A percentile compares a stretch with the other conserved stretches of the same genome.
These are phyloP conservation scores for Phrixothrix hirtus DNA, from an alignment of 2,888 invertebrate genomes.

Conservation along the genomic window DNA sequence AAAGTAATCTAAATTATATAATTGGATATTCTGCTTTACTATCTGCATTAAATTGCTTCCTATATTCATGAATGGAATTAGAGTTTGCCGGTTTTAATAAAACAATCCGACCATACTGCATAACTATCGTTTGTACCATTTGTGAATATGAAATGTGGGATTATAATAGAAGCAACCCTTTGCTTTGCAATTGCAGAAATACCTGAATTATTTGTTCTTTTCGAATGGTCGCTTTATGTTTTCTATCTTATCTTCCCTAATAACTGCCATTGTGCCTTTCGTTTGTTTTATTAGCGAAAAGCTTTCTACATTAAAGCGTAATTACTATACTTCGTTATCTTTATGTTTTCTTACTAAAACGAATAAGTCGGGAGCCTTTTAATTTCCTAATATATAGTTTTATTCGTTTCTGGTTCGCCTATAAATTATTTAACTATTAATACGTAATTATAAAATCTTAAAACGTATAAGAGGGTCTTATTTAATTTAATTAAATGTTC, in stretches of 20 bases:
- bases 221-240: slow-evolving; percentile 11
- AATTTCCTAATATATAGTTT: slow-evolving; percentile 9
- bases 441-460: too few species aligned
- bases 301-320: slow-evolving; percentile 33
- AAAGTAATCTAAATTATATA: slow-evolving; percentile 4
- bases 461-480: too few species aligned
- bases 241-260: slow-evolving; percentile 24
- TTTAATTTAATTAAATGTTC: background rate
- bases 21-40: slow-evolving; percentile 2
- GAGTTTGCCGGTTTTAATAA: background rate
- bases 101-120: slow-evolving; percentile 1
- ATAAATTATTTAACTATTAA: too few species aligned
- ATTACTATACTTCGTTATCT: slow-evolving; percentile 33
- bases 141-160: slow-evolving; percentile 7
- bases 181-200: slow-evolving; percentile 2
- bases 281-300: slow-evolving; percentile 33
- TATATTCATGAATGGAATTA: background rate
- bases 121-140: slow-evolving; percentile 1
- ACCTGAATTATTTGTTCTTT: slow-evolving; percentile 30
- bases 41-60: background rate
- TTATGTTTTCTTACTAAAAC: slow-evolving; percentile 17
- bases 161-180: too few species aligned
- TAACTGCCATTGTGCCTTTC: slow-evolving; percentile 24
- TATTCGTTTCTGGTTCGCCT: too few species aligned
- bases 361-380: slow-evolving; percentile 7